Conservation (phyloP, 2,113 vertebrate species). For the Anarrhichthys ocellatus region DNA sequence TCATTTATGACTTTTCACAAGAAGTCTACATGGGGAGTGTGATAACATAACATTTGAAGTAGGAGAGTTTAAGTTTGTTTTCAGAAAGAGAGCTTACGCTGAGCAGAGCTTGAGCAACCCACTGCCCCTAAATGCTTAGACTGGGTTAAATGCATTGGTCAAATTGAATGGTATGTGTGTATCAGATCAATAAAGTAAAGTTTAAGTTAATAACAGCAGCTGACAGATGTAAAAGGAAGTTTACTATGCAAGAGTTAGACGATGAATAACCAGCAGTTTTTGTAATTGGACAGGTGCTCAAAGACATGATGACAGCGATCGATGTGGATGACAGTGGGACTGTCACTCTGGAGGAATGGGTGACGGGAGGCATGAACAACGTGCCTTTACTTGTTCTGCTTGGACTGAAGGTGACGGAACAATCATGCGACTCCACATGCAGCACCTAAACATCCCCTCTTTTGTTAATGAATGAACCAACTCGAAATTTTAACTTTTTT, state of each 20-base stretch:
- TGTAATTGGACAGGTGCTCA: slow-evolving; percentile 86
- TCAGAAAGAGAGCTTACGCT: not conserved
- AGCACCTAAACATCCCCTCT: not conserved
- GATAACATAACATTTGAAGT: not conserved
- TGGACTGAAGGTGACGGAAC: slow-evolving; percentile 87
- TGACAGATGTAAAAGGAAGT: not conserved
- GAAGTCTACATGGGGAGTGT: not conserved
- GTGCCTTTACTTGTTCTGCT: slow-evolving; percentile 92
- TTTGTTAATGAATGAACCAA: not conserved
- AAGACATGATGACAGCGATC: slow-evolving; percentile 93
- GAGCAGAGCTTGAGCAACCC: not conserved
- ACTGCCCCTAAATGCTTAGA: not conserved
- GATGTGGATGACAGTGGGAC: slow-evolving; percentile 90
- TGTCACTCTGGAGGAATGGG: slow-evolving; percentile 91
- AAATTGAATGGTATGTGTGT: not conserved
- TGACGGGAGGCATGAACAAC: slow-evolving; percentile 92
- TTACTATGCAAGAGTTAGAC: too few relatives aligned
- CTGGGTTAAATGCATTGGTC: not conserved
- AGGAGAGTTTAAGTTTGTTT: not conserved
- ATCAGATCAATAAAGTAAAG: not conserved
- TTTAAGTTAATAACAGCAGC: not conserved
- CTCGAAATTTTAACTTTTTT: not conserved
- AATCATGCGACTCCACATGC: not conserved
- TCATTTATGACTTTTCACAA: not conserved
- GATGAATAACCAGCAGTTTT: not conserved